These are phyloP conservation scores for Malurus elegans DNA, from an alignment of 2,113 vertebrate species.

Conservation along the genomic window DNA sequence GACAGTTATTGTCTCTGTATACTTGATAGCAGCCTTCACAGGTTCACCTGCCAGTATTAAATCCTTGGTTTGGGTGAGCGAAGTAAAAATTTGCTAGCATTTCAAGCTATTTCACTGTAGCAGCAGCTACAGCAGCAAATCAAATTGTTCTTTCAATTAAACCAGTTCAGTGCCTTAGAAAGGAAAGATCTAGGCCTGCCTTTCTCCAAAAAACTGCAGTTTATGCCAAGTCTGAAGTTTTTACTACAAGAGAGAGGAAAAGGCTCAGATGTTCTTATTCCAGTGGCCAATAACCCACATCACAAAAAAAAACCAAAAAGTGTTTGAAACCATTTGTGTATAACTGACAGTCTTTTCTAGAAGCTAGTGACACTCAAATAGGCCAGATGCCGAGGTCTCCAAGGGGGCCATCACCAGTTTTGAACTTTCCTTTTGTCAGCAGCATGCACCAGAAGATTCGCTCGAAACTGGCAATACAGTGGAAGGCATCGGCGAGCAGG, in stretches of 20 bases:
- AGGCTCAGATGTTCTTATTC: constrained; percentile 23
- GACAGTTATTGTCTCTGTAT: constrained; percentile 80
- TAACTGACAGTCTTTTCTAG: neutral
- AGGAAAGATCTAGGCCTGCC: constrained; percentile 43
- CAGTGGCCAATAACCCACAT: neutral
- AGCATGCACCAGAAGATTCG: neutral
- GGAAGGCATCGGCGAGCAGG: neutral
- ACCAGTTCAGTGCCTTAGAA: constrained; percentile 58
- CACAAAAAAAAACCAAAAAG: constrained; percentile 42
- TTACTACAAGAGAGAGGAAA: constrained; percentile 46
- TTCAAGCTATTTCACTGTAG: constrained; percentile 64
- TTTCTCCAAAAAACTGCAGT: constrained; percentile 4
- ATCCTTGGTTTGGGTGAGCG: constrained; percentile 72
- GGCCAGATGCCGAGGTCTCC: neutral
- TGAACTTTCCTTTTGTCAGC: neutral
- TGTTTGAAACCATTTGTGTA: neutral
- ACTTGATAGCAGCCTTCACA: constrained; percentile 77
- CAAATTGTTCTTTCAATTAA: constrained; percentile 79
- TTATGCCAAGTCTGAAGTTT: constrained; percentile 46
- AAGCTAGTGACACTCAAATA: neutral
- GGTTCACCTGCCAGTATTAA: constrained; percentile 74
- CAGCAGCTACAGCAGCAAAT: constrained; percentile 70
- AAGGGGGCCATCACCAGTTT: neutral
- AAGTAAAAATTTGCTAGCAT: constrained; percentile 69
- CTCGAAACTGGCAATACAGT: neutral